Evolutionary conservation across 2,888 invertebrate genomes (phyloP).

Genomic region (Pyrrhia umbra): DNA sequence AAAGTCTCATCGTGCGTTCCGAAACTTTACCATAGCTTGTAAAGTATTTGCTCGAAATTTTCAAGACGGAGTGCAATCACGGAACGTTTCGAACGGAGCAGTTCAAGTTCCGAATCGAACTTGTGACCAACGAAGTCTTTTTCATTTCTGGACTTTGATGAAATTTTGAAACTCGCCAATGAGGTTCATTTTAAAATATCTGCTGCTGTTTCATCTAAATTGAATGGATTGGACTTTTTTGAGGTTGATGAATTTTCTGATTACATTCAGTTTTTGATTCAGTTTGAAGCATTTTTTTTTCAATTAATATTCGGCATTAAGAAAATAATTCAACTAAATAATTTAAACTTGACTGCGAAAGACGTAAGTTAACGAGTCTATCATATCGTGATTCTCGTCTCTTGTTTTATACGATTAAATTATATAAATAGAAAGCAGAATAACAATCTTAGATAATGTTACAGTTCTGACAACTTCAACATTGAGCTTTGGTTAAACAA

Average conservation of each 20-base stretch:
- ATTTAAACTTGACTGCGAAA: too few species aligned
- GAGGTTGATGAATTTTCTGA: constrained; percentile 4
- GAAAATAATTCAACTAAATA: too few species aligned
- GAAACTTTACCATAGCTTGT: constrained; percentile 61
- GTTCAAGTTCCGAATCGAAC: constrained; percentile 78
- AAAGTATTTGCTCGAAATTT: constrained; percentile 80
- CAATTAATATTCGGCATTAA: too few species aligned
- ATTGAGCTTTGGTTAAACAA: constrained; percentile 19
- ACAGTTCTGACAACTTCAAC: not conserved
- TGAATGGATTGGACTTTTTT: constrained; percentile 16
- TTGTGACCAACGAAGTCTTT: constrained; percentile 79
- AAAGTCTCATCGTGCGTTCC: constrained; percentile 62
- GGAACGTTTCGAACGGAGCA: constrained; percentile 77
- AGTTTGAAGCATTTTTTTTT: too few species aligned
- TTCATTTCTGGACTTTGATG: constrained; percentile 78
- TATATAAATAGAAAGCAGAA: not conserved
- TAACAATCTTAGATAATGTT: not conserved
- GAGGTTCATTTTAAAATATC: constrained; percentile 75
- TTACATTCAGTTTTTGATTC: too few species aligned
- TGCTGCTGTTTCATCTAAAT: constrained; percentile 52
- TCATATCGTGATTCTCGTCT: too few species aligned
- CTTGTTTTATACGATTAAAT: constrained; percentile 3
- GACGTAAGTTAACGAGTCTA: too few species aligned
- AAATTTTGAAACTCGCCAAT: constrained; percentile 81
- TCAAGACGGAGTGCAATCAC: constrained; percentile 83